Base-by-base conservation (phyloP, 23 tunicate genomes). In the Diplosoma virens region DNA sequence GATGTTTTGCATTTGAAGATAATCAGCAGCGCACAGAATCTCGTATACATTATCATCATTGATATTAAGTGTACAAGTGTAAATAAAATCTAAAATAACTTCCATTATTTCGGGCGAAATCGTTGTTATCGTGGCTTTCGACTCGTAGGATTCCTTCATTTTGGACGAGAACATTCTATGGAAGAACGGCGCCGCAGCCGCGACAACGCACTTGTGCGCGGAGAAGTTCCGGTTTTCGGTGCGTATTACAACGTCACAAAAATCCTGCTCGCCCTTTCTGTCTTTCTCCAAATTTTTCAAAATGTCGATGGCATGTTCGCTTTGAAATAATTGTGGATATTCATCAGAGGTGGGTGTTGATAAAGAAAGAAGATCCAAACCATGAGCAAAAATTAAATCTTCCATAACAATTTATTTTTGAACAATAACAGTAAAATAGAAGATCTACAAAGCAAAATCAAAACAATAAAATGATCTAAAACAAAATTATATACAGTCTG, bases 151-250 rank as follows among this genome's bases (percentile, higher is more conserved):
- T 48, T 72, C 78, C 48, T 50, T 72, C 78, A 72, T 72, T 17
- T 72, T 72, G 6, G 78, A 47, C 3, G 61, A 47, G 28, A 72
- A 72, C 78, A 72, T 21, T 48, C 26, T 72, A 2, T 25, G 60
- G 28, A 72, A 72, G 27, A 72, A 72, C 21, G 14, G 61, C 5
- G 78, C 47, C 3, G 78, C 17, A 3, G 61, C 59, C 11, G 50
- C 78, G 25, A 72, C 41, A 47, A 72, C 61, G 27, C 78, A 72
- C 30, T 72, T 72, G 35, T 72, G 78, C 2, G 28, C 78, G 17
- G 3, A 18, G 48, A 72, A 72, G 27, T 23, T 22, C 6, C 41
- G 37, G 3, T 33, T 7, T 22, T 33, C 22, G 3, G 35, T 26
- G n/a, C 7, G 1, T 3, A 72, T 48, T 47, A 36, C 48, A 2